phyloP scores from a whole-genome alignment of 2,113 vertebrate species.

The Ardeotis arabs region DNA sequence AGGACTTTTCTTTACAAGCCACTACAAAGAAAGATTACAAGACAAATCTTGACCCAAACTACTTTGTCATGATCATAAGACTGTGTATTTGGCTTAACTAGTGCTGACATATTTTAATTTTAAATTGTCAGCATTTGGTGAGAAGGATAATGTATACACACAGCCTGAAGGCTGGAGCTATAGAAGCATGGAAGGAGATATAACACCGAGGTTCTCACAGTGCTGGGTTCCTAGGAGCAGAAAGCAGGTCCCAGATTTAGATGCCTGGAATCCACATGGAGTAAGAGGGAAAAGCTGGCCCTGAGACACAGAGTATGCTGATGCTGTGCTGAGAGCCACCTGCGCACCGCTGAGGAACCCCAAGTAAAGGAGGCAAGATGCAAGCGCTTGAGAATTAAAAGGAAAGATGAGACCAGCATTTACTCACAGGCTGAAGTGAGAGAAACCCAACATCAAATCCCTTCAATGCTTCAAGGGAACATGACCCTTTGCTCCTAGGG shows the following conservation, averaged over 20 bases:
- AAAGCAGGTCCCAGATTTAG: background rate
- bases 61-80: background rate
- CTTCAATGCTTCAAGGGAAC: background rate
- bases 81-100: background rate
- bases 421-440: background rate
- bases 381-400: background rate
- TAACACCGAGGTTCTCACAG: background rate
- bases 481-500: background rate
- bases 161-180: background rate
- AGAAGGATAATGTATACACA: background rate
- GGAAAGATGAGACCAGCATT: background rate
- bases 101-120: background rate
- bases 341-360: background rate
- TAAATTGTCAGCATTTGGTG: background rate
- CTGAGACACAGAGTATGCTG: background rate
- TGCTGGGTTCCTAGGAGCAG: background rate
- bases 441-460: background rate
- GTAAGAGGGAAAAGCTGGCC: background rate
- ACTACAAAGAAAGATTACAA: background rate
- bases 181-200: background rate
- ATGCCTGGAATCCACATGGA: background rate
- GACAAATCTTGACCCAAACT: background rate
- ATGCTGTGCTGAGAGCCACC: background rate
- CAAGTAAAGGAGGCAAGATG: background rate
- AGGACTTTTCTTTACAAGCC: background rate